Percentiles rank a stretch among this genome's conserved stretches.
These are phyloP conservation scores for Holocentrus rufus DNA, from an alignment of 2,797 vertebrate genomes.

Conservation along the genomic window DNA sequence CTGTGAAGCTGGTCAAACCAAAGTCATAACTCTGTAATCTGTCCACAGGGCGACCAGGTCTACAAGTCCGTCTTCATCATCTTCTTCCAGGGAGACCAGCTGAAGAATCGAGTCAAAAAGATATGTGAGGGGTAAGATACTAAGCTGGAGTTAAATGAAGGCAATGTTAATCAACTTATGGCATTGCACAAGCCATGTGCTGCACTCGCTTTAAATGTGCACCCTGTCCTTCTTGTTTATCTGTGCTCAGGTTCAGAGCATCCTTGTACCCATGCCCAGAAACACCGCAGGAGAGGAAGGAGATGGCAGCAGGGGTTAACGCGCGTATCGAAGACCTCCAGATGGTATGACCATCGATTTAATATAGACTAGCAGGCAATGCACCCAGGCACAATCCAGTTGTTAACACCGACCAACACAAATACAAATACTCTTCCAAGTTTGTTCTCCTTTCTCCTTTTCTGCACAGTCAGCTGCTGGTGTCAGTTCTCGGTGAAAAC, in stretches of 20 bases:
- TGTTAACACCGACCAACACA: neutral
- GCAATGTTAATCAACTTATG: neutral
- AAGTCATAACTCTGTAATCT: neutral
- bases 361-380: conserved; percentile 4
- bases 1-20: neutral
- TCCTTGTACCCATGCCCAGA: conserved; percentile 97
- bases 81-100: conserved; percentile 98
- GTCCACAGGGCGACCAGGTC: conserved; percentile 90
- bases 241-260: conserved; percentile 89
- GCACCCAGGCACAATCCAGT: accelerated
- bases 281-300: conserved; percentile 95
- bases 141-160: neutral
- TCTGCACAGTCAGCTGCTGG: conserved; percentile 3
- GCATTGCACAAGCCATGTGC: neutral
- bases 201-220: neutral
- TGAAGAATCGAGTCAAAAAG: conserved; percentile 98
- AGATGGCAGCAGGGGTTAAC: conserved; percentile 97
- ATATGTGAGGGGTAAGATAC: conserved; percentile 94
- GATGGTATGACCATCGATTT: conserved; percentile 84
- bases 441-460: neutral
- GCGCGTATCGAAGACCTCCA: conserved; percentile 97
- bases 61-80: conserved; percentile 99
- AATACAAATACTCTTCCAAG: neutral
- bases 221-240: neutral
- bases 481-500: neutral